Percentiles rank a stretch among this genome's conserved stretches.
phyloP scores from a whole-genome alignment of 2,113 vertebrate species.

The Verasper variegatus region DNA sequence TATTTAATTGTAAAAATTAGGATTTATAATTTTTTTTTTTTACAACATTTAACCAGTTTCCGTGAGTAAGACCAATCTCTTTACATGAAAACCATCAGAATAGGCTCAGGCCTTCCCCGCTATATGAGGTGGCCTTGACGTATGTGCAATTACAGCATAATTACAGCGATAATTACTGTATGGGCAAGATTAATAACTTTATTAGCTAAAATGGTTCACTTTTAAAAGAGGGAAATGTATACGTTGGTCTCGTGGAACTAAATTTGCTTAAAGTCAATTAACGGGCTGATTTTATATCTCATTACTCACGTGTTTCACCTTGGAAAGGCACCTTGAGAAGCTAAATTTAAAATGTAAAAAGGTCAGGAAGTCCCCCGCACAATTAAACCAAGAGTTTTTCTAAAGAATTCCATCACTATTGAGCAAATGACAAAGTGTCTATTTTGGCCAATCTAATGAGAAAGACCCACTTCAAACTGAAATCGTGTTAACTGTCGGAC shows the following conservation, averaged over 20 bases:
- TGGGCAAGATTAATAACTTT: conserved; percentile 86
- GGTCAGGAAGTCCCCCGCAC: conserved; percentile 82
- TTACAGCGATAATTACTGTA: conserved; percentile 86
- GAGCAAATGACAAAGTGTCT: conserved; percentile 74
- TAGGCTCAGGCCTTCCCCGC: conserved; percentile 49
- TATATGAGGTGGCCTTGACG: conserved; percentile 79
- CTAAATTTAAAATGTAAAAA: conserved; percentile 85
- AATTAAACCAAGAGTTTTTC: conserved; percentile 82
- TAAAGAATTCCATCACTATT: conserved; percentile 73
- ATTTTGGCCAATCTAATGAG: conserved; percentile 64
- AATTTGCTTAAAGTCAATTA: conserved; percentile 86
- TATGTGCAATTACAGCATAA: conserved; percentile 85
- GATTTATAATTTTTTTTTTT: background rate
- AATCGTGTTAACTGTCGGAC: conserved; percentile 59
- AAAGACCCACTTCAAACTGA: conserved; percentile 57
- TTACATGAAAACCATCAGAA: conserved; percentile 56
- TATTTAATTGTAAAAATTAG: background rate
- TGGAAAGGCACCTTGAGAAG: conserved; percentile 86
- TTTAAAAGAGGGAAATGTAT: conserved; percentile 80
- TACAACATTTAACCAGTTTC: background rate
- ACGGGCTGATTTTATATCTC: conserved; percentile 82
- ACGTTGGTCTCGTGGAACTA: conserved; percentile 78
- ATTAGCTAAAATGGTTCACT: conserved; percentile 83
- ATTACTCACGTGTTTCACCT: conserved; percentile 85
- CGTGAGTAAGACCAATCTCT: conserved; percentile 40